These are phyloP conservation scores for Eupithecia exiguata DNA, from an alignment of 2,888 invertebrate species.

Conservation along the genomic window DNA sequence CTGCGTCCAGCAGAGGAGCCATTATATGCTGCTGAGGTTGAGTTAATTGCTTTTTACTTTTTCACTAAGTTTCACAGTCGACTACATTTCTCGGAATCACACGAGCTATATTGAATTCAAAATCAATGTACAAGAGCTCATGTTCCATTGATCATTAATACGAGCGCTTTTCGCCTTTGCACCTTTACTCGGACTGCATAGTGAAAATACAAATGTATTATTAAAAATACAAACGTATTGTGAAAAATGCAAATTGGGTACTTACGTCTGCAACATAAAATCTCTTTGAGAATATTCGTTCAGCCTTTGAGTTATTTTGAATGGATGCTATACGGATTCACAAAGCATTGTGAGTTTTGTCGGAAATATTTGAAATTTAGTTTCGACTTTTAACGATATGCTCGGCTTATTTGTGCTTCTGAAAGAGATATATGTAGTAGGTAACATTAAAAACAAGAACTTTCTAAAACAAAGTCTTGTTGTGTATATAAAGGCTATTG, in stretches of 20 bases:
- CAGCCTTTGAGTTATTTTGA: conserved; percentile 6
- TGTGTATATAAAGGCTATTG: too few species aligned
- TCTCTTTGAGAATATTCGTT: conserved; percentile 22
- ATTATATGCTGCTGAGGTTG: too few species aligned
- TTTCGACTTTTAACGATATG: conserved; percentile 4
- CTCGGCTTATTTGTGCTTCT: background rate
- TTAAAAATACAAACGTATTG: background rate
- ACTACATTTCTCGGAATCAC: background rate
- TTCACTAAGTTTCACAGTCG: background rate
- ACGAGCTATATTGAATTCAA: background rate
- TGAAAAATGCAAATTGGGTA: conserved; percentile 25
- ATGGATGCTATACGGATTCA: conserved; percentile 1
- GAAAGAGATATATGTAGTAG: background rate
- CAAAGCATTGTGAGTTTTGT: conserved; percentile 13
- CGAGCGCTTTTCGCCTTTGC: conserved; percentile 18
- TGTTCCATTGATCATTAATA: background rate
- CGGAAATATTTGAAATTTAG: background rate
- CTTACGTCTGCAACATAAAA: conserved; percentile 18
- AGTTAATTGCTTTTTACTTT: background rate
- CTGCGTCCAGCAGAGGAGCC: too few species aligned
- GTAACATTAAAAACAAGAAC: background rate
- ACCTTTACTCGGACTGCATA: conserved; percentile 18
- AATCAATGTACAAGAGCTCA: conserved; percentile 4
- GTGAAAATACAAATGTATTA: conserved; percentile 6
- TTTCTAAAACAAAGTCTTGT: too few species aligned